These are phyloP conservation scores for Villa cingulata DNA, from an alignment of 2,888 invertebrate genomes.

Conservation along the genomic window DNA sequence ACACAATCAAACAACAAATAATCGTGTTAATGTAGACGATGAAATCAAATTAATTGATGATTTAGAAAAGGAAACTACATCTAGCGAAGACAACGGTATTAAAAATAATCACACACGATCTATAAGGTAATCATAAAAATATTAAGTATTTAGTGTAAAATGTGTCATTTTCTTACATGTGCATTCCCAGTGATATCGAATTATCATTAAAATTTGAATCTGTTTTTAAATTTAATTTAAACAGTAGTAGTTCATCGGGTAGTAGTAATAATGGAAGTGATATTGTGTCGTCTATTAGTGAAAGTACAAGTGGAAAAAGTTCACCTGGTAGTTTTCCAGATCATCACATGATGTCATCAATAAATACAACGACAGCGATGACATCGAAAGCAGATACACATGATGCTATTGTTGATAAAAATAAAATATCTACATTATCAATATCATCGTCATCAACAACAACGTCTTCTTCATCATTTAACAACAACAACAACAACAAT, in stretches of 20 bases:
- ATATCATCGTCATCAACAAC: constrained; percentile 7
- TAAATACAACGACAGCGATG: constrained; percentile 1
- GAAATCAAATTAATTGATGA: constrained; percentile 23
- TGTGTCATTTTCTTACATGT: too few relatives aligned
- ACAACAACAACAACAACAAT: constrained; percentile 4
- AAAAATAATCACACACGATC: constrained; percentile 19
- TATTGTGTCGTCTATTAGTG: constrained; percentile 20
- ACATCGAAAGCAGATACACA: constrained; percentile 6
- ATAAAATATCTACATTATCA: constrained; percentile 5
- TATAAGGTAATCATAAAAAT: constrained; percentile 14
- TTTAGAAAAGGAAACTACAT: constrained; percentile 17
- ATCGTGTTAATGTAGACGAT: constrained; percentile 17
- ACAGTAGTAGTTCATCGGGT: constrained; percentile 6
- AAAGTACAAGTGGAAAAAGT: constrained; percentile 30
- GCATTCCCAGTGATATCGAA: too few relatives aligned
- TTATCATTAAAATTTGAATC: not conserved
- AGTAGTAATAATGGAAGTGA: constrained; percentile 20
- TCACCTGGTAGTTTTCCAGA: constrained; percentile 27
- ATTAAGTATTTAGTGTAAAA: not conserved
- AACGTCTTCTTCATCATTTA: constrained; percentile 15
- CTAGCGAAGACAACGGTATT: constrained; percentile 14
- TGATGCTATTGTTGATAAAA: constrained; percentile 14
- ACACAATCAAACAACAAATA: constrained; percentile 16
- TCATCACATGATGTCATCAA: constrained; percentile 14
- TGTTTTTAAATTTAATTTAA: not conserved